Base-by-base conservation (phyloP, 1,140 invertebrate species). In the Colletes latitarsis region DNA sequence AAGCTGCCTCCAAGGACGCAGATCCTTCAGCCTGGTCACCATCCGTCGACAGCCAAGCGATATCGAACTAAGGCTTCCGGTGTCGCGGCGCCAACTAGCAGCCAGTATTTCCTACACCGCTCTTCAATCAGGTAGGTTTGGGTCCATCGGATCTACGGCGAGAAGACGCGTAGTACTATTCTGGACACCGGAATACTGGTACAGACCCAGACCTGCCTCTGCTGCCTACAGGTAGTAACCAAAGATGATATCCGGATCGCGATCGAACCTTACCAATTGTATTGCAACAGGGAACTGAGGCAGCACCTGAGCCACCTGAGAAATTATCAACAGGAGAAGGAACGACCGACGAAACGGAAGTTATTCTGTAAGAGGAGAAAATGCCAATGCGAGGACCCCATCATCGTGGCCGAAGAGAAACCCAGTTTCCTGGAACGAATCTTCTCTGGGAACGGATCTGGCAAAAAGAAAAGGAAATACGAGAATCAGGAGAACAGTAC, bases 141-240 rank as follows among this genome's bases (percentile, higher is more conserved):
- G 79, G 6, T 55, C 88, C 76, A 41, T 85, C 10, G 79, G 78
- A 0, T 30, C 86, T 0, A 64, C 81, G 0, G 84, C 78, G 0
- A 87, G 73, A 68, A 85, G 88, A 55, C 82, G 84, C 4, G 88
- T 93, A 0, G 89, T 94, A 39, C 79, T 94, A 0, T 95, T 95
- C 79, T 95, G 94, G 94, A 95, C 94, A 0, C 93, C 94, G 2
- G 92, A 94, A n/a, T 94, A 94, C 75, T 94, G 93, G 94, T 94
- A 94, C 82, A 86, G 93, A 66, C 94, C 94, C 0, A 88, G 90
- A 79, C 90, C 93, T 1, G 93, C 92, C 0, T 90, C 88, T 12
- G 83, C 89, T 43, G 90, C 91, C n/a, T 95, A 95, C 84, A 86
- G 79, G 86, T 88, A 69, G 15, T 62, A 21, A 60, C 15, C 0